phyloP scores from a whole-genome alignment of 2,113 vertebrate species.

The Corythoichthys haematopterus region DNA sequence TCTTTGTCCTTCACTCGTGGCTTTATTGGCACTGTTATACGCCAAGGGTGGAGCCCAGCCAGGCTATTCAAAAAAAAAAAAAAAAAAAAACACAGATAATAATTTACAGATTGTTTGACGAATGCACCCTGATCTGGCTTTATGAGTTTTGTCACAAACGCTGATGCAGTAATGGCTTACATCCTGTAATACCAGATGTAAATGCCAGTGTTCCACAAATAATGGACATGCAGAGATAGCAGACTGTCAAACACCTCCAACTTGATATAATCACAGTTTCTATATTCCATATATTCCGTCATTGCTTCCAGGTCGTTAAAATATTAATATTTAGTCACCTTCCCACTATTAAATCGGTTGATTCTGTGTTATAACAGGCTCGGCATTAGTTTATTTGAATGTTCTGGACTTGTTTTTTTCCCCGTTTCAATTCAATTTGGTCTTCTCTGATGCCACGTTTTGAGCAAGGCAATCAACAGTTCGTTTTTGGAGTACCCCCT shows the following conservation, averaged over 20 bases:
- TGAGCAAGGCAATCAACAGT: background rate
- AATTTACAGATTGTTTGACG: slow-evolving; percentile 12
- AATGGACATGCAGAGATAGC: background rate
- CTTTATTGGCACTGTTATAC: background rate
- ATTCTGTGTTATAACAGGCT: slow-evolving; percentile 3
- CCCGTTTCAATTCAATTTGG: background rate
- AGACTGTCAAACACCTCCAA: background rate
- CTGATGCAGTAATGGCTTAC: background rate
- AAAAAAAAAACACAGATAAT: slow-evolving; percentile 12
- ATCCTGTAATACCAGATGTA: background rate
- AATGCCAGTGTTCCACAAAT: background rate
- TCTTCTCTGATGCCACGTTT: background rate
- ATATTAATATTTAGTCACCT: slow-evolving; percentile 1
- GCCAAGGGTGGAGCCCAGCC: slow-evolving; percentile 9
- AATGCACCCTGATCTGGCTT: slow-evolving; percentile 9
- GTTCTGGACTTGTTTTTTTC: slow-evolving; percentile 10
- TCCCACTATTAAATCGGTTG: slow-evolving; percentile 11
- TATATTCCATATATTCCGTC: background rate
- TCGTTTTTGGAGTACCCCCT: background rate
- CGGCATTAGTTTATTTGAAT: slow-evolving; percentile 31
- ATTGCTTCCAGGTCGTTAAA: slow-evolving; percentile 2
- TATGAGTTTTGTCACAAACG: background rate
- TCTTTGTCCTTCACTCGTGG: slow-evolving; percentile 25
- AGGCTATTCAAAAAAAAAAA: slow-evolving; percentile 3
- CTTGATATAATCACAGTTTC: background rate